Conservation (phyloP, 2,113 vertebrate species). For the Heterotis niloticus region DNA sequence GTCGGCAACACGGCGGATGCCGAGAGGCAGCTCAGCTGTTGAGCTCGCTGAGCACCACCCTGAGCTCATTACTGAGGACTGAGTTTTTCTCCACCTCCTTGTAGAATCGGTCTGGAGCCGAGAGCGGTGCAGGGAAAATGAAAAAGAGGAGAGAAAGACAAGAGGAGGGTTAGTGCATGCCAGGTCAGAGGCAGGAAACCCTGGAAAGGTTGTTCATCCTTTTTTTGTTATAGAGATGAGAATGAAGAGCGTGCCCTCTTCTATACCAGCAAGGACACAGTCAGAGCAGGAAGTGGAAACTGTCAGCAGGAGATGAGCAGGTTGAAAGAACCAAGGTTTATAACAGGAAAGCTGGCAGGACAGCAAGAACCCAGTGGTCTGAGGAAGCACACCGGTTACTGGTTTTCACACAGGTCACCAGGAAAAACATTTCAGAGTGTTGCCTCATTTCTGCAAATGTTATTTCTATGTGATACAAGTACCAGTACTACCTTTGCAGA, state of each 20-base stretch:
- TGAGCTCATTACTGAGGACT: constrained; percentile 58
- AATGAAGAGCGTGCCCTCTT: not conserved
- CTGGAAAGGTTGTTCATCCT: not conserved
- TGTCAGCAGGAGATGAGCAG: not conserved
- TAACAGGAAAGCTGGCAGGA: not conserved
- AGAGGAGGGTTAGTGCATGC: constrained; percentile 51
- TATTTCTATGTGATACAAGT: too few relatives aligned
- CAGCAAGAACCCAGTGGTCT: not conserved
- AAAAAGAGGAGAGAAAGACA: constrained; percentile 39
- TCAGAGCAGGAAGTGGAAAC: not conserved
- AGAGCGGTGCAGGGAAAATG: constrained; percentile 3
- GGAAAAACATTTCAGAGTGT: too few relatives aligned
- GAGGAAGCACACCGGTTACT: too few relatives aligned
- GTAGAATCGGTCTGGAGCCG: constrained; percentile 52
- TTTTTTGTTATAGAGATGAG: not conserved
- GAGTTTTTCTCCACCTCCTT: constrained; percentile 62
- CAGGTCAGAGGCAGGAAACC: constrained; percentile 9
- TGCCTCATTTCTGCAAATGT: too few relatives aligned
- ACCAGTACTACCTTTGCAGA: too few relatives aligned
- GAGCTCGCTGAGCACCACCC: constrained; percentile 61
- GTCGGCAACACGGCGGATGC: not conserved
- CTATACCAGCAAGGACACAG: not conserved
- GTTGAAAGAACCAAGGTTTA: not conserved
- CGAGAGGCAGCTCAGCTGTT: constrained; percentile 52
- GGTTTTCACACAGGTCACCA: too few relatives aligned